A percentile compares a stretch with the other conserved stretches of the same genome.
Evolutionary conservation across 2,888 invertebrate genomes (phyloP).

Genomic region (Ornithoptera alexandrae): DNA sequence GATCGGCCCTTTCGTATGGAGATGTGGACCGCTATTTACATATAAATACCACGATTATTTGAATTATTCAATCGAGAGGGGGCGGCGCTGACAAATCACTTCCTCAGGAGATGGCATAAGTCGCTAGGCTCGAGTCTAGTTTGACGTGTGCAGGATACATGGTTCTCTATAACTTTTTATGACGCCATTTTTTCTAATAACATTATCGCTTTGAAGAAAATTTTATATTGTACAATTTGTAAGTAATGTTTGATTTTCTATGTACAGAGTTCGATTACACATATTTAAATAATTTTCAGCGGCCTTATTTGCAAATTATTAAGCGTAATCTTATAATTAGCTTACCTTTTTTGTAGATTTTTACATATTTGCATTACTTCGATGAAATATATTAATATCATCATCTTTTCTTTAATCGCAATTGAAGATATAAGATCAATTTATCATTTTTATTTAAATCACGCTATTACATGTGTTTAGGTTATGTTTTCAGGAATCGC

Average conservation of each 20-base stretch:
- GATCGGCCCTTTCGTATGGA: slow-evolving; percentile 80
- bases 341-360: no score
- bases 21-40: slow-evolving; percentile 79
- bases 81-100: slow-evolving; percentile 80
- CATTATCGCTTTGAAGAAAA: slow-evolving; percentile 22
- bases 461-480: no score
- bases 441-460: no score
- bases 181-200: slow-evolving; percentile 33
- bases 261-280: not conserved
- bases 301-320: no score
- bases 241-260: not conserved
- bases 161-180: slow-evolving; percentile 49
- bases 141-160: slow-evolving; percentile 61
- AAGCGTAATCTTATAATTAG: no score
- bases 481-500: no score
- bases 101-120: slow-evolving; percentile 76
- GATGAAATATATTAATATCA: no score
- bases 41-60: slow-evolving; percentile 81
- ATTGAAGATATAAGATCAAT: no score
- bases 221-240: slow-evolving; percentile 26
- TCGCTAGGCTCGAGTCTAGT: slow-evolving; percentile 66
- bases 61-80: slow-evolving; percentile 81
- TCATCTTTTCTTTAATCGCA: no score
- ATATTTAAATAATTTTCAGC: no score
- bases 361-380: no score